phyloP scores from a whole-genome alignment of 2,888 invertebrate species.

The Patella depressa region DNA sequence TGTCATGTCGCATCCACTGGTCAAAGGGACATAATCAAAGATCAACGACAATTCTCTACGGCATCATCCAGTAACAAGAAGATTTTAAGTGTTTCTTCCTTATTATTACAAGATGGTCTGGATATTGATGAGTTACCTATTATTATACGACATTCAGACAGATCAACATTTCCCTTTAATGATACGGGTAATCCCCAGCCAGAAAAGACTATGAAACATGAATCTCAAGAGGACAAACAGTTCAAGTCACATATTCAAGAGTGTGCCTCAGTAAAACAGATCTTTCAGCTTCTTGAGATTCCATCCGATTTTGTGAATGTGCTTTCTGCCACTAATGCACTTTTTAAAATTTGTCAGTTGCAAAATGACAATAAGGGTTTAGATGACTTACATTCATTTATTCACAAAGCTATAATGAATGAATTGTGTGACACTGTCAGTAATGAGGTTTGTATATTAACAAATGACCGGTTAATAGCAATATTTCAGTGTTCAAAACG shows the following conservation, averaged over 20 bases:
- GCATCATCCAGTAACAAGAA: conserved; percentile 16
- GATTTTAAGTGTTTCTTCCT: conserved; percentile 72
- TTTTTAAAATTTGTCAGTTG: conserved; percentile 49
- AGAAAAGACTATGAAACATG: conserved; percentile 29
- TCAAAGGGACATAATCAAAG: no score
- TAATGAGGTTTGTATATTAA: conserved; percentile 39
- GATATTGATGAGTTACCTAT: conserved; percentile 80
- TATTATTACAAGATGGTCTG: conserved; percentile 79
- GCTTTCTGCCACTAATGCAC: conserved; percentile 51
- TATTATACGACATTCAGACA: conserved; percentile 74
- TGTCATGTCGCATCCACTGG: no score
- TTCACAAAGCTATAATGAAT: conserved; percentile 72
- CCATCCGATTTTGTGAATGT: conserved; percentile 73
- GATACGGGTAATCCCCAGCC: conserved; percentile 36
- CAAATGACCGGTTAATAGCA: conserved; percentile 41
- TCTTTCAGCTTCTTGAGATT: conserved; percentile 72
- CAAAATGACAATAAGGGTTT: conserved; percentile 49
- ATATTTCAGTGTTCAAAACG: conserved; percentile 48
- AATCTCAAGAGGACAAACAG: conserved; percentile 43
- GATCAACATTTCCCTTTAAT: conserved; percentile 41
- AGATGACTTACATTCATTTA: conserved; percentile 67
- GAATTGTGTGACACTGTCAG: conserved; percentile 73
- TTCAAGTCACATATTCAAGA: conserved; percentile 44
- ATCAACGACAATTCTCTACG: no score
- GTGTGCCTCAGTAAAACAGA: conserved; percentile 52